phyloP scores from a whole-genome alignment of 2,113 vertebrate species.

The Rhinoderma darwinii region DNA sequence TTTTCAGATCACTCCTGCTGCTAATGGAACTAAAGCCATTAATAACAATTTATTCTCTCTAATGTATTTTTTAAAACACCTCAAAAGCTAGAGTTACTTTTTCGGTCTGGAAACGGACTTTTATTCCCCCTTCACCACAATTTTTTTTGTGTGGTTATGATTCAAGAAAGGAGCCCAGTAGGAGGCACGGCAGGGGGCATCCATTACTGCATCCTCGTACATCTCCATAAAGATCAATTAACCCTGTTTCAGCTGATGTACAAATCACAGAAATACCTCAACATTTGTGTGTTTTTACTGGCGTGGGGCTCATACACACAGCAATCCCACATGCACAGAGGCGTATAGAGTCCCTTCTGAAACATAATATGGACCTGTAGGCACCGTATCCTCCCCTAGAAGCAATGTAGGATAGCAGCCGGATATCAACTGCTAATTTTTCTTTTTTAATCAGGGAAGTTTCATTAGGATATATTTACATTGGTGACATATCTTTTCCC shows the following conservation, averaged over 20 bases:
- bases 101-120: neutral
- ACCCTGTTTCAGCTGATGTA: neutral
- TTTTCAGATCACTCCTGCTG: neutral
- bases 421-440: no score
- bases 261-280: neutral
- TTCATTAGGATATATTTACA: no score
- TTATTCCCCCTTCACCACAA: neutral
- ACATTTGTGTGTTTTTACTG: neutral
- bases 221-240: neutral
- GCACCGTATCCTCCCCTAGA: neutral
- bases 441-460: no score
- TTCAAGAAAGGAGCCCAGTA: neutral
- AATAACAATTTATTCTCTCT: slow-evolving; percentile 6
- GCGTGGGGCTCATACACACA: neutral
- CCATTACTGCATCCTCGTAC: neutral
- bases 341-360: no score
- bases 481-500: no score
- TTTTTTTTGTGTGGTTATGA: neutral
- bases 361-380: neutral
- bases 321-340: neutral
- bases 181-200: neutral
- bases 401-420: no score
- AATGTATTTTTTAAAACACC: slow-evolving; percentile 5
- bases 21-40: slow-evolving; percentile 10
- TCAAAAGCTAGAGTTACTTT: neutral